Conservation (phyloP, 1,140 invertebrate genomes). For the Drosophila repleta region DNA sequence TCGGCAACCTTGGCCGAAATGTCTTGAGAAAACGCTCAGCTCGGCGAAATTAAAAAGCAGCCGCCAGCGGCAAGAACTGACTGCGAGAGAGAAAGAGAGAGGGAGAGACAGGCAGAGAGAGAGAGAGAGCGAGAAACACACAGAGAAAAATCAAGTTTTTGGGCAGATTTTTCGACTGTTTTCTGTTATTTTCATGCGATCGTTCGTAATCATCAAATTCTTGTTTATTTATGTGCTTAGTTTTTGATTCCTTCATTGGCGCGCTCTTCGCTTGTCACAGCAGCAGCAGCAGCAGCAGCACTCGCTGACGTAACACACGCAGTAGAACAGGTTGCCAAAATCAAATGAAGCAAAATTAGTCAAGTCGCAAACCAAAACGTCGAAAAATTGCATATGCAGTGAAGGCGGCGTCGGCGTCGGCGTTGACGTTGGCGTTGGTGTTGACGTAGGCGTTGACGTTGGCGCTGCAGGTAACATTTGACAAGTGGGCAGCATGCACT, state of each 20-base stretch:
- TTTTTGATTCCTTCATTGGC: slow-evolving; percentile 29
- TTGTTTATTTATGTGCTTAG: slow-evolving; percentile 42
- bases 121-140: slow-evolving; percentile 1
- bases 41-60: slow-evolving; percentile 64
- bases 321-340: slow-evolving; percentile 62
- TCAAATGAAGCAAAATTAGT: slow-evolving; percentile 36
- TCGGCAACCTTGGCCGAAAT: slow-evolving; percentile 72
- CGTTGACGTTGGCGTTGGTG: not conserved
- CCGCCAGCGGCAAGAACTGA: slow-evolving; percentile 21
- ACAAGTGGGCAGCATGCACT: slow-evolving; percentile 56
- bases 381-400: slow-evolving; percentile 29
- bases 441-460: slow-evolving; percentile 14
- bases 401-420: slow-evolving; percentile 6
- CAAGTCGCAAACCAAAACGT: slow-evolving; percentile 11
- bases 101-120: slow-evolving; percentile 2
- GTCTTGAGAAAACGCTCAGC: slow-evolving; percentile 52
- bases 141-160: slow-evolving; percentile 19
- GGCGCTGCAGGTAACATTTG: slow-evolving; percentile 55
- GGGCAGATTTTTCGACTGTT: slow-evolving; percentile 11
- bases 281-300: slow-evolving; percentile 8
- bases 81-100: slow-evolving; percentile 7
- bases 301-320: slow-evolving; percentile 51
- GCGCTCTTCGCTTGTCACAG: slow-evolving; percentile 25
- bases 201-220: slow-evolving; percentile 19
- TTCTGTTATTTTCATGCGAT: slow-evolving; percentile 4